Base-by-base conservation (phyloP, 2,797 vertebrate genomes). In the Caiman crocodilus region DNA sequence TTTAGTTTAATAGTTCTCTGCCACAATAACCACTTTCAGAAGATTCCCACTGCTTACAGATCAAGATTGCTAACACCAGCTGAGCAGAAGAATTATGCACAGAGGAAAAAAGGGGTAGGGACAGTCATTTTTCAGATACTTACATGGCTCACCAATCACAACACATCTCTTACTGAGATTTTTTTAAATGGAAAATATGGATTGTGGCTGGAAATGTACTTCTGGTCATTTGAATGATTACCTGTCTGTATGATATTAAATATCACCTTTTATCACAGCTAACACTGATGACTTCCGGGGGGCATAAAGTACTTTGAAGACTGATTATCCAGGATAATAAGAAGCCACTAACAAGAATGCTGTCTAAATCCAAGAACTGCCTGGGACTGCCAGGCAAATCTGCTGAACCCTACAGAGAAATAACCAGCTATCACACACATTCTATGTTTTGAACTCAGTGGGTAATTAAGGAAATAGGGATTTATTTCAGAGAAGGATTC, bases 181-280 rank as follows among this genome's bases (percentile, higher is more conserved):
- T 92, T 92, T 87, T 69, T 82, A 92, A 16, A 86, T 16, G 16
- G 59, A 94, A 84, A 94, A 88, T 83, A 14, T 23, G 69, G 76
- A 91, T 55, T 74, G 25, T 35, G 91, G 61, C 56, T 87, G 11
- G 78, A 12, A 83, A 89, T 26, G 64, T 4, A 80, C 14, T 55
- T 30, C 42, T 90, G 32, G 80, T 15, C 69, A 63, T 74, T 55
- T 8, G 80, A 76, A 58, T 5, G 59, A 88, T 88, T 84, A 84
- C 42, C 15, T 25, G 79, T 50, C 8, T 79, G 81, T 85, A 71
- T 12, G 1, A 64, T 71, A 88, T 79, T 12, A 63, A 82, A 89
- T 79, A 90, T 20, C 84, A 71, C 21, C 57, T 50, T 50, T 50
- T 10, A 50, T 50, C 10, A 76, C 60, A 81, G 15, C 42, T 56